These are phyloP conservation scores for Apomyelois bistriatella DNA, from an alignment of 2,888 invertebrate species.

Conservation along the genomic window DNA sequence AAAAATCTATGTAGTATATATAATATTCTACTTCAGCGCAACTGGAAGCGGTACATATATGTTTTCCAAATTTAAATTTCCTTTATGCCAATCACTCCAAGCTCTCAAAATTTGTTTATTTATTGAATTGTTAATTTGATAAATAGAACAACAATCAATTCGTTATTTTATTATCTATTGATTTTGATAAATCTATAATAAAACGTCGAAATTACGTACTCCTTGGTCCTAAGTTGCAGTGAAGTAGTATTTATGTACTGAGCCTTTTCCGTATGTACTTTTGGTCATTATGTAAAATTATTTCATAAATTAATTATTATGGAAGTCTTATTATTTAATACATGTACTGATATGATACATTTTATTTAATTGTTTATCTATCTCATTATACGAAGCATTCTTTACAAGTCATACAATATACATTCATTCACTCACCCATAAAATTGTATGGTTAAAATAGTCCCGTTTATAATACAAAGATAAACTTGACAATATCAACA, in stretches of 20 bases:
- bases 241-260: background rate
- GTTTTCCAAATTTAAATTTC: too few relatives aligned
- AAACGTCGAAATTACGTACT: too few relatives aligned
- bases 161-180: too few relatives aligned
- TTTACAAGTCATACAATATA: constrained; percentile 43
- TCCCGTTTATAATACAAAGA: constrained; percentile 68
- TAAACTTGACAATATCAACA: constrained; percentile 52
- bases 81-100: too few relatives aligned
- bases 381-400: constrained; percentile 39
- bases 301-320: constrained; percentile 25
- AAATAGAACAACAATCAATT: too few relatives aligned
- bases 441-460: constrained; percentile 30
- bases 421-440: constrained; percentile 36
- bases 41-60: background rate
- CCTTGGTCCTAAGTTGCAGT: too few relatives aligned
- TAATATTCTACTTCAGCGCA: background rate
- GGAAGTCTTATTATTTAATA: constrained; percentile 43
- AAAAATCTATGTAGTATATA: too few relatives aligned
- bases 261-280: constrained; percentile 13
- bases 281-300: constrained; percentile 16
- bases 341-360: constrained; percentile 50
- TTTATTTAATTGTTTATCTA: constrained; percentile 30
- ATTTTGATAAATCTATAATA: too few relatives aligned
- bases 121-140: too few relatives aligned
- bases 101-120: too few relatives aligned